Percentiles rank a stretch among this genome's conserved stretches.
Evolutionary conservation across 2,113 vertebrate species (phyloP).

Genomic region (Isurus oxyrinchus): DNA sequence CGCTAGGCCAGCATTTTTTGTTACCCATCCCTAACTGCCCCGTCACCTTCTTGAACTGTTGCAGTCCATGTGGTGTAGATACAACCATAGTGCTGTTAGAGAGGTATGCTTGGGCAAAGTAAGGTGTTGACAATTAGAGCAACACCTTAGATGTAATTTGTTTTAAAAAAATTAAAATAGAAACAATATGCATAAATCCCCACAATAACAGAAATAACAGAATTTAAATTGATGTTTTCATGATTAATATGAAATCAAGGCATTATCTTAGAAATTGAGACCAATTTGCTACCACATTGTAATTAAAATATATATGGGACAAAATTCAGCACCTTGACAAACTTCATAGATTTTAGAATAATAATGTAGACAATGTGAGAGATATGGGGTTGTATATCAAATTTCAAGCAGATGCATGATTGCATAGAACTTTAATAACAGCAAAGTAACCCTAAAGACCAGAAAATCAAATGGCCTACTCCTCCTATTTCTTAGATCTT

Average conservation of each 20-base stretch:
- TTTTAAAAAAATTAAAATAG: not conserved
- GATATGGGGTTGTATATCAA: not conserved
- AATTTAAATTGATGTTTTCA: not conserved
- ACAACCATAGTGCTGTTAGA: not conserved
- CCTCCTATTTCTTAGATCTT: too few species aligned
- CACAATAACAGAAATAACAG: not conserved
- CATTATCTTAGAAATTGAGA: not conserved
- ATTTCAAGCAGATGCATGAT: not conserved
- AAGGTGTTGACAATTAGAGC: not conserved
- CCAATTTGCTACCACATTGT: not conserved
- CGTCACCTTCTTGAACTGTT: too few species aligned
- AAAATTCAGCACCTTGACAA: not conserved
- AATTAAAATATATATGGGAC: not conserved
- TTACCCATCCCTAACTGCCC: too few species aligned
- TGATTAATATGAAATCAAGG: slow-evolving; percentile 8
- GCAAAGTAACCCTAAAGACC: not conserved
- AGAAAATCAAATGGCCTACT: not conserved
- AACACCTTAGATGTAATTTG: not conserved
- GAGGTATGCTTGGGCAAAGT: not conserved
- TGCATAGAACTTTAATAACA: not conserved
- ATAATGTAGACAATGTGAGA: not conserved
- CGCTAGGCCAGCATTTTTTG: too few species aligned
- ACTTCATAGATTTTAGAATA: not conserved
- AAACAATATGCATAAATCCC: not conserved
- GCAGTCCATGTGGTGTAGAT: too few species aligned